Evolutionary conservation across 2,113 vertebrate genomes (phyloP).

Genomic region (Orientallactaga bullata): DNA sequence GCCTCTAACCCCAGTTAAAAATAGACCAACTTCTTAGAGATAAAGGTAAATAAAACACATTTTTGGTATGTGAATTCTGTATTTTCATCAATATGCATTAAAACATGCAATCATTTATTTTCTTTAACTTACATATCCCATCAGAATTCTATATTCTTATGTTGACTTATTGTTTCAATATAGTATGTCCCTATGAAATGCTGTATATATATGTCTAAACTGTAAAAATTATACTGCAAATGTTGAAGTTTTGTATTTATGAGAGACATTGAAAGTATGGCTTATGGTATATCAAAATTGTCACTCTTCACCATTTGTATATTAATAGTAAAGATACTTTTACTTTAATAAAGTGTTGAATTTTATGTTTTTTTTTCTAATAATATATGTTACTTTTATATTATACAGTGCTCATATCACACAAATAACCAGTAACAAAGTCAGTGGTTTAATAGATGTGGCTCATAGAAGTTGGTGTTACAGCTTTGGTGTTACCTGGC

Average conservation of each 20-base stretch:
- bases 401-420: no score
- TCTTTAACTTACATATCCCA: conserved; percentile 79
- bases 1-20: conserved; percentile 72
- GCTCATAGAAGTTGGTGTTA: neutral
- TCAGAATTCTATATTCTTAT: conserved; percentile 83
- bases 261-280: conserved; percentile 90
- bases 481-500: neutral
- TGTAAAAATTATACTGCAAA: conserved; percentile 90
- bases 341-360: conserved; percentile 89
- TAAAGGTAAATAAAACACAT: conserved; percentile 22
- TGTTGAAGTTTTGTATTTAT: conserved; percentile 92
- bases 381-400: no score
- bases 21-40: conserved; percentile 75
- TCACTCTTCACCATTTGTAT: conserved; percentile 92
- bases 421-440: no score
- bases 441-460: no score
- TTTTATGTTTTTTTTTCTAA: conserved; percentile 85
- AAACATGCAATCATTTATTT: conserved; percentile 82
- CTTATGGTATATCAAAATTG: conserved; percentile 89
- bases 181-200: conserved; percentile 88
- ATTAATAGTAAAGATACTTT: conserved; percentile 92
- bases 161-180: conserved; percentile 86
- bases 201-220: conserved; percentile 88
- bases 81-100: conserved; percentile 82
- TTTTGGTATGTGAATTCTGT: conserved; percentile 82